Conservation (phyloP, 2,888 invertebrate species). For the Drosophila rubida region DNA sequence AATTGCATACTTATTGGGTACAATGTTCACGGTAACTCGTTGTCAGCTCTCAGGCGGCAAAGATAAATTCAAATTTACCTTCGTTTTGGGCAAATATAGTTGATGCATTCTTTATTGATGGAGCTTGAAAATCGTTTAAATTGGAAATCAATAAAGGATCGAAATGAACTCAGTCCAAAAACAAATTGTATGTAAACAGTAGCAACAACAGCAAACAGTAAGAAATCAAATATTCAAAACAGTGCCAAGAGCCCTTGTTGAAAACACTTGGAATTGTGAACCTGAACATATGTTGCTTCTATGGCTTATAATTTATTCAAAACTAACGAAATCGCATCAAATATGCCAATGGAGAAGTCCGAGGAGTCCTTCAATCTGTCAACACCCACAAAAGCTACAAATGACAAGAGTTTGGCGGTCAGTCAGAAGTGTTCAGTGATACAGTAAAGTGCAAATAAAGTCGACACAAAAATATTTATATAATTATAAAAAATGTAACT, state of each 20-base stretch:
- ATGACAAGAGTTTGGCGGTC: not conserved
- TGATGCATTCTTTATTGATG: slow-evolving; percentile 6
- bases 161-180: slow-evolving; percentile 1
- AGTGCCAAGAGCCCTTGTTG: slow-evolving; percentile 16
- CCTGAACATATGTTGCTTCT: slow-evolving; percentile 51
- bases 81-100: slow-evolving; percentile 3
- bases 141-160: slow-evolving; percentile 59
- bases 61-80: not conserved
- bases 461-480: not conserved
- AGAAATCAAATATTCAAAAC: slow-evolving; percentile 64
- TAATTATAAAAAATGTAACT: not conserved
- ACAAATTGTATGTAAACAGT: not conserved
- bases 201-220: not conserved
- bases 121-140: slow-evolving; percentile 16
- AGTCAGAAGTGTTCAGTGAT: slow-evolving; percentile 14
- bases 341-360: slow-evolving; percentile 13
- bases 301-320: slow-evolving; percentile 63
- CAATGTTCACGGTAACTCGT: not conserved
- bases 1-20: slow-evolving; percentile 1
- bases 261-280: slow-evolving; percentile 54
- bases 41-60: slow-evolving; percentile 16
- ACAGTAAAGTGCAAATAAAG: slow-evolving; percentile 1
- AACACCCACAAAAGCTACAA: not conserved
- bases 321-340: slow-evolving; percentile 29
- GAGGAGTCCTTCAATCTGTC: slow-evolving; percentile 12